Percentiles rank a stretch among this genome's conserved stretches.
These are phyloP conservation scores for Salvelinus namaycush DNA, from an alignment of 2,113 vertebrate genomes.

Conservation along the genomic window DNA sequence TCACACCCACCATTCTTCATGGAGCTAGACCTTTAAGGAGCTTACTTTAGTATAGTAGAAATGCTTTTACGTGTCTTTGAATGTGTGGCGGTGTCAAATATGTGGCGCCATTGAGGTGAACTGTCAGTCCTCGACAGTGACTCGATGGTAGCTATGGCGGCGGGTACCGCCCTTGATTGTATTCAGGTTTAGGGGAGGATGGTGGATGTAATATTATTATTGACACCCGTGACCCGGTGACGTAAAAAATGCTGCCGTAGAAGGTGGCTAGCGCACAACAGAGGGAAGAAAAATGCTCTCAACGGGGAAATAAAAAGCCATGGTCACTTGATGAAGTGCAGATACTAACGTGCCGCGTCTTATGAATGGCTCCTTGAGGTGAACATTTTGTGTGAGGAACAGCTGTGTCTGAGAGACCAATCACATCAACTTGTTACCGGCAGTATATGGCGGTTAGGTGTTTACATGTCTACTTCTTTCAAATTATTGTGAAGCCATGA, in stretches of 20 bases:
- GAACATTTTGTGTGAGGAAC: neutral
- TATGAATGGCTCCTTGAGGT: slow-evolving; percentile 3
- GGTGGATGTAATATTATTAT: neutral
- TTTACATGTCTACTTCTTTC: neutral
- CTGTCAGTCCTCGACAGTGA: neutral
- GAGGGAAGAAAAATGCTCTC: neutral
- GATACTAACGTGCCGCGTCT: neutral
- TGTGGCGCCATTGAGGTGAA: neutral
- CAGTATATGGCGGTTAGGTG: neutral
- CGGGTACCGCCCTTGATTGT: neutral
- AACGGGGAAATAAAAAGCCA: neutral
- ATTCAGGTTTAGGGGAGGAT: neutral
- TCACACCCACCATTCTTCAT: neutral
- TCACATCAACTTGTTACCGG: neutral
- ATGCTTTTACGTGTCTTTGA: neutral
- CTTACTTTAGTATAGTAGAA: neutral
- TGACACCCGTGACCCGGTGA: neutral
- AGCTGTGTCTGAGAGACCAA: neutral
- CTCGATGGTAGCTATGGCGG: neutral
- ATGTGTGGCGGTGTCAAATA: neutral
- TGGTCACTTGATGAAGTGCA: slow-evolving; percentile 5
- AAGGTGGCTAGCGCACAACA: neutral
- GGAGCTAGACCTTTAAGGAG: neutral
- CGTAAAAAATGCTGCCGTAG: neutral
- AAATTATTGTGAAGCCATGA: neutral